Evolutionary conservation across 2,888 invertebrate species (phyloP).

Genomic region (Platycheirus albimanus): DNA sequence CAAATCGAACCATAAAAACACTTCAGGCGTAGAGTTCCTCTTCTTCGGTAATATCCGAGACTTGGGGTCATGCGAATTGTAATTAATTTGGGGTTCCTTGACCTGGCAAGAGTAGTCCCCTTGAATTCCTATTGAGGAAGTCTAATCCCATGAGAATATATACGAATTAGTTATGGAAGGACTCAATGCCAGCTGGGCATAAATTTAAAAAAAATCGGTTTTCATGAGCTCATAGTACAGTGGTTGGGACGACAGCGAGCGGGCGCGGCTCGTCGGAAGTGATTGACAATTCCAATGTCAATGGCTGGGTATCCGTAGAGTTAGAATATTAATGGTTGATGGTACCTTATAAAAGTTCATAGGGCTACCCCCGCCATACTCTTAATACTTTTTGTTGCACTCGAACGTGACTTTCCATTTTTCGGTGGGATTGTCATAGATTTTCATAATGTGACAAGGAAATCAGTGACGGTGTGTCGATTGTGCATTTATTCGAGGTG

Average conservation of each 20-base stretch:
- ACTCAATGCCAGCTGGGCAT: slow-evolving; percentile 32
- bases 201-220: slow-evolving; percentile 37
- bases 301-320: slow-evolving; percentile 22
- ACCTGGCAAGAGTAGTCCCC: slow-evolving; percentile 4
- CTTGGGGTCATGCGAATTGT: slow-evolving; percentile 61
- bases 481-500: slow-evolving; percentile 64
- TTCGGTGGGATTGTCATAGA: slow-evolving; percentile 65
- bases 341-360: slow-evolving; percentile 16
- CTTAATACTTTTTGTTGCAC: not conserved
- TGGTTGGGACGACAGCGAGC: no score
- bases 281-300: slow-evolving; percentile 73
- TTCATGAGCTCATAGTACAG: slow-evolving; percentile 29
- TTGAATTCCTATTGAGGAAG: slow-evolving; percentile 15
- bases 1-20: slow-evolving; percentile 2
- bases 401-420: slow-evolving; percentile 68
- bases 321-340: not conserved
- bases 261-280: slow-evolving; percentile 61
- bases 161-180: slow-evolving; percentile 13
- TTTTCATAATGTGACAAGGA: slow-evolving; percentile 66
- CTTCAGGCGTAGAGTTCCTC: slow-evolving; percentile 22
- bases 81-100: slow-evolving; percentile 61
- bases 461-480: slow-evolving; percentile 49
- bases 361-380: not conserved
- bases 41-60: slow-evolving; percentile 9
- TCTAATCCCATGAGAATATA: slow-evolving; percentile 55